Conservation (phyloP, 1,140 invertebrate genomes). For the Cheumatopsyche charites region DNA sequence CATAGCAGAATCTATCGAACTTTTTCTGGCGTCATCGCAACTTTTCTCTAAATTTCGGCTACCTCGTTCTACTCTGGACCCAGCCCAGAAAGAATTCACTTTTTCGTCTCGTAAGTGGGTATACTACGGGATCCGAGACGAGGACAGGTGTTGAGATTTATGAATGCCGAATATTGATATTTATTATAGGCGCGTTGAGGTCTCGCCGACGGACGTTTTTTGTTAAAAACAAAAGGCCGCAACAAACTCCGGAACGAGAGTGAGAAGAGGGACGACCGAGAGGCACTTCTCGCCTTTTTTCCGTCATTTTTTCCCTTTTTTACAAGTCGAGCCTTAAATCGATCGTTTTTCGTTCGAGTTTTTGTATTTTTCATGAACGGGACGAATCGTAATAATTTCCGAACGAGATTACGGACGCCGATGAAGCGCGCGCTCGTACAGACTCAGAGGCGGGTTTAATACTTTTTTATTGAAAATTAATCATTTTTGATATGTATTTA, state of each 20-base stretch:
- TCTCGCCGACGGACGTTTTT: constrained; percentile 30
- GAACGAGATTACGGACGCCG: constrained; percentile 59
- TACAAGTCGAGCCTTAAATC: too few relatives aligned
- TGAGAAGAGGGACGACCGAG: constrained; percentile 14
- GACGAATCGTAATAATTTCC: constrained; percentile 62
- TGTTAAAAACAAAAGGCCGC: constrained; percentile 44
- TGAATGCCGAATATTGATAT: constrained; percentile 48
- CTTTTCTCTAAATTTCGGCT: neutral
- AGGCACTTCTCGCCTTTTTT: constrained; percentile 41
- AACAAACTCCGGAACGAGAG: neutral
- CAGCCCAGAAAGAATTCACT: neutral
- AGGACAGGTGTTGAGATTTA: constrained; percentile 46
- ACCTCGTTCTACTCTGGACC: neutral
- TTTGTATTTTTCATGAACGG: neutral
- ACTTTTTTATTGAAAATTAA: neutral
- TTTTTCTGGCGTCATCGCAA: constrained; percentile 25
- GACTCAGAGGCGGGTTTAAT: constrained; percentile 50
- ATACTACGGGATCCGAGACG: neutral
- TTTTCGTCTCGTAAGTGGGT: neutral
- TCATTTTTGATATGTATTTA: too few relatives aligned
- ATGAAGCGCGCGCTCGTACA: constrained; percentile 55
- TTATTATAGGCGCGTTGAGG: constrained; percentile 44
- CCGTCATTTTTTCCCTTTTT: too few relatives aligned
- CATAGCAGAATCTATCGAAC: too few relatives aligned
- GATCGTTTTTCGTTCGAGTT: constrained; percentile 56